These are phyloP conservation scores for Acanthococcus lagerstroemiae DNA, from an alignment of 2,888 invertebrate species.

Conservation along the genomic window DNA sequence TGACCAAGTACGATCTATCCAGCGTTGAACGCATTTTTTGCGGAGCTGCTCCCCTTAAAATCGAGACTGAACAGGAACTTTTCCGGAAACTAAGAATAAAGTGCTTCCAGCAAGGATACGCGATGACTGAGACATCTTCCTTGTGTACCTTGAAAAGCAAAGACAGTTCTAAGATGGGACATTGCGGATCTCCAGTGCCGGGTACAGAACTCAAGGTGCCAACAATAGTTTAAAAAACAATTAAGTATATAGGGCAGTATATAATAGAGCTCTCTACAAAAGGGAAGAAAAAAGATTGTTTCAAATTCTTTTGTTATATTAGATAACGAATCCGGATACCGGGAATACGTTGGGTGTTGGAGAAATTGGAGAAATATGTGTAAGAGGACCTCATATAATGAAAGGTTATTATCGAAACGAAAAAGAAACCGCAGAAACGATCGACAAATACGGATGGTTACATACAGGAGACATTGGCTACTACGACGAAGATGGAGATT, in stretches of 20 bases:
- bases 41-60: slow-evolving; percentile 46
- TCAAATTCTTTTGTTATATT: too few species aligned
- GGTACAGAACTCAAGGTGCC: neutral
- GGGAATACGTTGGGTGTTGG: slow-evolving; percentile 53
- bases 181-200: neutral
- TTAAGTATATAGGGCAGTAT: too few species aligned
- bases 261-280: too few species aligned
- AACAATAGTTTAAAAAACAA: too few species aligned
- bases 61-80: slow-evolving; percentile 18
- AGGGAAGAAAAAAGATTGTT: too few species aligned
- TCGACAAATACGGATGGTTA: slow-evolving; percentile 63
- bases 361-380: slow-evolving; percentile 70
- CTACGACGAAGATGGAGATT: slow-evolving; percentile 50
- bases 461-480: slow-evolving; percentile 73
- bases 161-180: neutral
- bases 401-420: slow-evolving; percentile 68
- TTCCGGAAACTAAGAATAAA: neutral
- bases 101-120: slow-evolving; percentile 33
- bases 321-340: slow-evolving; percentile 37
- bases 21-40: slow-evolving; percentile 41
- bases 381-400: slow-evolving; percentile 72
- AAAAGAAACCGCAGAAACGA: slow-evolving; percentile 58
- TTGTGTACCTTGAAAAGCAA: neutral
- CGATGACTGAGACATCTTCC: slow-evolving; percentile 34
- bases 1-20: slow-evolving; percentile 44